Percentiles rank a stretch among this genome's conserved stretches.
These are phyloP conservation scores for Drosophila pallidifrons DNA, from an alignment of 1,140 invertebrate genomes.

Conservation along the genomic window DNA sequence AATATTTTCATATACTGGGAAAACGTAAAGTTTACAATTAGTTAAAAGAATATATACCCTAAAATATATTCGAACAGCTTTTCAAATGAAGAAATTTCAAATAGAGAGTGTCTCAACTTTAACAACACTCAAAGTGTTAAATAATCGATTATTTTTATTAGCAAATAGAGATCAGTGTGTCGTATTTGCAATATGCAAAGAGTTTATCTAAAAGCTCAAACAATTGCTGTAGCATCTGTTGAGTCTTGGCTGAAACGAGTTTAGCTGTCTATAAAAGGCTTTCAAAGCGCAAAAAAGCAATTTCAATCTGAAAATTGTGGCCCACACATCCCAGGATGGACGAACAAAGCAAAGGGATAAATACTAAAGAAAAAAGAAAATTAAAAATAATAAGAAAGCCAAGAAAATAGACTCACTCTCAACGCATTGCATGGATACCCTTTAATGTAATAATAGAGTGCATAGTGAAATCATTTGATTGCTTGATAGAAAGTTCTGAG, in stretches of 20 bases:
- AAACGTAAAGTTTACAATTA: no score
- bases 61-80: no score
- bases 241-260: conserved; percentile 27
- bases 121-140: no score
- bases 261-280: conserved; percentile 54
- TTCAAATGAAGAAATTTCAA: no score
- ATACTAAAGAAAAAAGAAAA: conserved; percentile 36
- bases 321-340: neutral
- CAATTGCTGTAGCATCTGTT: conserved; percentile 45
- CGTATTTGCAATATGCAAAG: no score
- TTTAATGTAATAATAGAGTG: neutral
- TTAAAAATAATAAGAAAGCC: conserved; percentile 4
- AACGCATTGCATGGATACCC: neutral
- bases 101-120: no score
- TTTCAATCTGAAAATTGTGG: conserved; percentile 56
- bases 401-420: neutral
- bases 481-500: neutral
- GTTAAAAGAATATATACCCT: no score
- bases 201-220: no score
- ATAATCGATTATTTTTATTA: no score
- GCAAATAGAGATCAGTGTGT: no score
- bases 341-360: conserved; percentile 25
- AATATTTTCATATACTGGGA: no score
- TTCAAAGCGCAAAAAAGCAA: conserved; percentile 59
- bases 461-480: neutral